Evolutionary conservation across 1,140 invertebrate genomes (phyloP).

Genomic region (Calliopsis andreniformis): DNA sequence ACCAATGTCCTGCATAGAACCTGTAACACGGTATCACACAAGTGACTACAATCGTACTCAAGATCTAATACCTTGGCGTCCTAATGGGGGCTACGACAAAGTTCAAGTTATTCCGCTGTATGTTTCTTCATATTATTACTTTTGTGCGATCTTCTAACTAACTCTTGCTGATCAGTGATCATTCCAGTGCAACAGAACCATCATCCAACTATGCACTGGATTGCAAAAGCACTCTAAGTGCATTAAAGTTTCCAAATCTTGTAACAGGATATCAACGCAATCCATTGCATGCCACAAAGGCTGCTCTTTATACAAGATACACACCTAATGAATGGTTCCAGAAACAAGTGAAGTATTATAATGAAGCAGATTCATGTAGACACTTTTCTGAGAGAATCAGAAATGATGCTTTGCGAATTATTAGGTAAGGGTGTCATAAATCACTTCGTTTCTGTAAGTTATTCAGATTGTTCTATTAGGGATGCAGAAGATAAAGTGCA

Average conservation of each 20-base stretch:
- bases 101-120: conserved; percentile 88
- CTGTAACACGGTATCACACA: conserved; percentile 63
- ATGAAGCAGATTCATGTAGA: conserved; percentile 91
- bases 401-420: conserved; percentile 88
- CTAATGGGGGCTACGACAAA: conserved; percentile 89
- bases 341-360: conserved; percentile 92
- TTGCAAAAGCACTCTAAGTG: conserved; percentile 83
- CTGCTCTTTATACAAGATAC: conserved; percentile 91
- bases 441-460: conserved; percentile 16
- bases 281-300: conserved; percentile 88
- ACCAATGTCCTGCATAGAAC: conserved; percentile 72
- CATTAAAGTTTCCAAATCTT: conserved; percentile 90
- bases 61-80: conserved; percentile 87
- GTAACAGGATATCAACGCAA: conserved; percentile 90
- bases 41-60: conserved; percentile 62
- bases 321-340: conserved; percentile 96
- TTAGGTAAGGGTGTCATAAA: conserved; percentile 73
- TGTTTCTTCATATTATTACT: conserved; percentile 56
- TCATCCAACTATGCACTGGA: conserved; percentile 69
- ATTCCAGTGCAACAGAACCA: conserved; percentile 66
- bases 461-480: conserved; percentile 74
- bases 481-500: conserved; percentile 90
- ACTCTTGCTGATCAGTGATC: not conserved
- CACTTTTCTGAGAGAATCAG: conserved; percentile 92
- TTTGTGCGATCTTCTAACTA: conserved; percentile 1